Conservation (phyloP, 2,797 vertebrate genomes). For the Enteromius paludinosus region DNA sequence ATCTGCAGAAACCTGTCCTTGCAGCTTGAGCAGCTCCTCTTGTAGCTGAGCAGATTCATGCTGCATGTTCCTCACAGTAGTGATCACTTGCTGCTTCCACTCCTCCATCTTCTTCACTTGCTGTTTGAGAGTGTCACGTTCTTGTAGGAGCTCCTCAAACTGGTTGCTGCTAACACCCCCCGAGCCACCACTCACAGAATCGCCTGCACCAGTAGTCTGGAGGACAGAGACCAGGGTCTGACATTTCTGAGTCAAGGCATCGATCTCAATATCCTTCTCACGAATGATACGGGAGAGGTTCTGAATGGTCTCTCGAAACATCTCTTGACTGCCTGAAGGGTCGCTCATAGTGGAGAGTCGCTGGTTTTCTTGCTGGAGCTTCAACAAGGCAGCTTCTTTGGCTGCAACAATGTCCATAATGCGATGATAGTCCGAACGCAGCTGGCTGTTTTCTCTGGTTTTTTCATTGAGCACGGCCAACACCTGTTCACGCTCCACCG, state of each 20-base stretch:
- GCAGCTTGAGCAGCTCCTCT: slow-evolving; percentile 90
- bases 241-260: slow-evolving; percentile 95
- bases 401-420: slow-evolving; percentile 92
- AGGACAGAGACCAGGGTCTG: slow-evolving; percentile 92
- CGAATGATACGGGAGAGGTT: slow-evolving; percentile 96
- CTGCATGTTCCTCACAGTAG: slow-evolving; percentile 97
- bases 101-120: slow-evolving; percentile 99
- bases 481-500: slow-evolving; percentile 90
- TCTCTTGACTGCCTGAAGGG: slow-evolving; percentile 89
- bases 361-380: slow-evolving; percentile 93
- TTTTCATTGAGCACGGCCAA: slow-evolving; percentile 94
- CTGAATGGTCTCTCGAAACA: slow-evolving; percentile 97
- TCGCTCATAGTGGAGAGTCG: slow-evolving; percentile 84
- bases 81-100: slow-evolving; percentile 99
- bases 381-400: slow-evolving; percentile 90
- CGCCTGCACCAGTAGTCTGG: slow-evolving; percentile 79
- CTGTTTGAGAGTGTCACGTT: slow-evolving; percentile 92
- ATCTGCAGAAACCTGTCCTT: slow-evolving; percentile 88
- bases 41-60: slow-evolving; percentile 95
- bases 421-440: slow-evolving; percentile 91
- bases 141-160: slow-evolving; percentile 94
- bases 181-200: slow-evolving; percentile 71
- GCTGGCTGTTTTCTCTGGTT: slow-evolving; percentile 92
- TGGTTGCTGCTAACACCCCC: slow-evolving; percentile 93
- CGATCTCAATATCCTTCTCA: slow-evolving; percentile 98